Percentiles rank a stretch among this genome's conserved stretches.
Conservation (phyloP, 2,888 invertebrate species). For the Coelopa pilipes region DNA sequence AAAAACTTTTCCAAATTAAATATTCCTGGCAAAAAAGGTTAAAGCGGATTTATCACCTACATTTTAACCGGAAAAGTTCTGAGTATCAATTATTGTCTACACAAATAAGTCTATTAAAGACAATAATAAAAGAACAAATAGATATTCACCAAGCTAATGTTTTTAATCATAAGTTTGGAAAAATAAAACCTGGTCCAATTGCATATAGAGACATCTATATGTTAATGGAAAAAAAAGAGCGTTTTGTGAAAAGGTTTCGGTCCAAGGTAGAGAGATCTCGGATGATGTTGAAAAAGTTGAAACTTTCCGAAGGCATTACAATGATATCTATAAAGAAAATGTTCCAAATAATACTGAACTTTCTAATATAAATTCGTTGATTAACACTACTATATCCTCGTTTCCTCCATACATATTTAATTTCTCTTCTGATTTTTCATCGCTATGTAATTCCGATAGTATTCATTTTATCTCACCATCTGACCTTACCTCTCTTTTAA, state of each 20-base stretch:
- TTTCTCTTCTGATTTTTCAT: background rate
- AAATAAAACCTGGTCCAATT: background rate
- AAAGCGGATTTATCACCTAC: background rate
- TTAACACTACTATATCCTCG: background rate
- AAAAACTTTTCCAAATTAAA: background rate
- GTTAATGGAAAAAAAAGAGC: background rate
- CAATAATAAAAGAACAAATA: slow-evolving; percentile 3
- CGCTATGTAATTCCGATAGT: background rate
- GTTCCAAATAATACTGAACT: too few species aligned
- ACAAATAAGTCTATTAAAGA: background rate
- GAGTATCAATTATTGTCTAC: background rate
- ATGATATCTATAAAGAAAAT: background rate
- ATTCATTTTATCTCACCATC: background rate
- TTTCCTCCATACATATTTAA: background rate
- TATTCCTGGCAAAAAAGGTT: background rate
- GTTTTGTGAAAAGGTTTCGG: background rate
- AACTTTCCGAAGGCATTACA: background rate
- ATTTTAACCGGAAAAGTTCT: slow-evolving; percentile 1
- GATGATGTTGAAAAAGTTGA: background rate
- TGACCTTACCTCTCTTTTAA: background rate
- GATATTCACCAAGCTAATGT: background rate
- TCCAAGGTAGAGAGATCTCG: background rate
- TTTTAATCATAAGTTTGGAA: background rate
- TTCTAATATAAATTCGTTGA: background rate
- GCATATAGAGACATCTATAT: background rate